Percentiles rank a stretch among this genome's conserved stretches.
Evolutionary conservation across 2,113 vertebrate genomes (phyloP).

Genomic region (Rhinogobius similis): DNA sequence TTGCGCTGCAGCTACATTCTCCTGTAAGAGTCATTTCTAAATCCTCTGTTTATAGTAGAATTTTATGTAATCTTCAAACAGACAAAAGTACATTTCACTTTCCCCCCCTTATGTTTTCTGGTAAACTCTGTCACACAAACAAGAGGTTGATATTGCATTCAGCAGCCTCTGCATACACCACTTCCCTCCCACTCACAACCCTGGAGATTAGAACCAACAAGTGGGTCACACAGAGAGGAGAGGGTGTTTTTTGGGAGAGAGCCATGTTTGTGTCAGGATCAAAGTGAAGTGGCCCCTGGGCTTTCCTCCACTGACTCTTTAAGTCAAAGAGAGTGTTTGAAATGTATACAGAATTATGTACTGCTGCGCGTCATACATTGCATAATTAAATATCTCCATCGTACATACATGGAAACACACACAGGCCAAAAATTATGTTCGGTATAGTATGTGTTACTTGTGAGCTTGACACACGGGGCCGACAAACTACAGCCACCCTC

Average conservation of each 20-base stretch:
- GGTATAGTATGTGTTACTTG: too few relatives aligned
- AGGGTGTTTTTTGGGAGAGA: slow-evolving; percentile 62
- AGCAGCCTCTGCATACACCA: slow-evolving; percentile 38
- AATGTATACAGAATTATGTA: slow-evolving; percentile 29
- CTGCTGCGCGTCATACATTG: background rate
- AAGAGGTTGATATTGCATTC: slow-evolving; percentile 44
- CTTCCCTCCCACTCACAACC: slow-evolving; percentile 61
- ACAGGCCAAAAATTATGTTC: too few relatives aligned
- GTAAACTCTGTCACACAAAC: slow-evolving; percentile 16
- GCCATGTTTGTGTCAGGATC: slow-evolving; percentile 66
- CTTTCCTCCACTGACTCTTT: slow-evolving; percentile 58
- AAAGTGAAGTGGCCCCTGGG: slow-evolving; percentile 61
- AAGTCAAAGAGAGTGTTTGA: slow-evolving; percentile 50
- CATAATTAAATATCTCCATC: slow-evolving; percentile 33
- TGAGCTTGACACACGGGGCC: too few relatives aligned
- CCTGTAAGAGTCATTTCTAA: background rate
- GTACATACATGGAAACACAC: slow-evolving; percentile 1
- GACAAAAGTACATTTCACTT: background rate
- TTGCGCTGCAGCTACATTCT: background rate
- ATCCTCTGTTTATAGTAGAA: background rate
- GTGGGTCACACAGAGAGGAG: slow-evolving; percentile 65
- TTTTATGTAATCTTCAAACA: background rate
- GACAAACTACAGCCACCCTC: too few relatives aligned
- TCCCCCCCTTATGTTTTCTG: background rate
- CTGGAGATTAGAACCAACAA: slow-evolving; percentile 66